Conservation (phyloP, 1,140 invertebrate genomes). For the Bombus impatiens region DNA sequence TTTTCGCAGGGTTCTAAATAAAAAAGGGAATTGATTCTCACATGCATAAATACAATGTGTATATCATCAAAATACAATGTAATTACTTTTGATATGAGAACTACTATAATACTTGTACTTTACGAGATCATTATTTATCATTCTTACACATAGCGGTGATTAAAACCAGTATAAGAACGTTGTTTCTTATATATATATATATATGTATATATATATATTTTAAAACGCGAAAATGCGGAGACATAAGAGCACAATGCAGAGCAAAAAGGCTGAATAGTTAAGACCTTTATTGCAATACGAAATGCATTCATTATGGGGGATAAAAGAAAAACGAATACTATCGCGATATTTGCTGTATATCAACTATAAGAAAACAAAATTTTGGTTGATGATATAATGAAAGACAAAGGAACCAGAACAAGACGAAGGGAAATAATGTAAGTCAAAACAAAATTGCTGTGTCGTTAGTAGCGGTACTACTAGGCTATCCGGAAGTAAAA, state of each 20-base stretch:
- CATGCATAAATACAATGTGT: conserved; percentile 66
- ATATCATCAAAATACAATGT: conserved; percentile 63
- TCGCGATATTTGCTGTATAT: conserved; percentile 72
- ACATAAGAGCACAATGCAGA: conserved; percentile 62
- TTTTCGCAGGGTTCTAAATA: conserved; percentile 73
- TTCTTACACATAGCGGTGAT: conserved; percentile 61
- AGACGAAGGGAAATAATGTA: conserved; percentile 76
- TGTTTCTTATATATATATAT: conserved; percentile 58
- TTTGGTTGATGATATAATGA: conserved; percentile 71
- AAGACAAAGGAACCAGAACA: conserved; percentile 69
- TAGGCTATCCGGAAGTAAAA: conserved; percentile 82
- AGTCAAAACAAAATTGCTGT: conserved; percentile 80
- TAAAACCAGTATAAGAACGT: conserved; percentile 60
- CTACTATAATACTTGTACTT: conserved; percentile 72
- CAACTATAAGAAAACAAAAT: conserved; percentile 70
- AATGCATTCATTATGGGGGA: conserved; percentile 69
- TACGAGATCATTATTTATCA: conserved; percentile 65
- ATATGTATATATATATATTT: conserved; percentile 60
- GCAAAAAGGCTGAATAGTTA: conserved; percentile 65
- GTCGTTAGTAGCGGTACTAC: conserved; percentile 80
- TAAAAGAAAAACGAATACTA: conserved; percentile 68
- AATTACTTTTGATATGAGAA: conserved; percentile 71
- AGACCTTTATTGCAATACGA: conserved; percentile 66
- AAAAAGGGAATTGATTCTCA: conserved; percentile 68
- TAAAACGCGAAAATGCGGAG: conserved; percentile 62